Conservation (phyloP, 1,140 invertebrate genomes). For the Dendroctonus ponderosae region DNA sequence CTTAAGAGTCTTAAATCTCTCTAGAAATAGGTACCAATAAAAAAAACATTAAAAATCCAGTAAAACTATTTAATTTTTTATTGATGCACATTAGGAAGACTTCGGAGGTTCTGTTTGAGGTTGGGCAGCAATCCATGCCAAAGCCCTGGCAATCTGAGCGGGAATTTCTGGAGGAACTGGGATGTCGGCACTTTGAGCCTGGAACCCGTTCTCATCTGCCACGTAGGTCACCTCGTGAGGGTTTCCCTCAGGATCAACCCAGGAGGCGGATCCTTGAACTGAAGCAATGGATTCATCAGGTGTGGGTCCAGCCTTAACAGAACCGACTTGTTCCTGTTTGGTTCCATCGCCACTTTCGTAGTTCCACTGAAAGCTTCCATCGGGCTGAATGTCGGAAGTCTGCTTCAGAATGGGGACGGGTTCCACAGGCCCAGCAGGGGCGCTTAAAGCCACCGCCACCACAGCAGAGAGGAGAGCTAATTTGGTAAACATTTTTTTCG, state of each 20-base stretch:
- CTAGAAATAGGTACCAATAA: too few species aligned
- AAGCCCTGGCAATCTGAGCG: conserved; percentile 51
- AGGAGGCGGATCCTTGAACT: conserved; percentile 66
- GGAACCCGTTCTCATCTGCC: conserved; percentile 64
- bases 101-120: conserved; percentile 42
- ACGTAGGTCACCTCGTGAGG: conserved; percentile 54
- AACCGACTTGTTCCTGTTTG: conserved; percentile 4
- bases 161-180: conserved; percentile 61
- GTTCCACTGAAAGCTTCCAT: conserved; percentile 9
- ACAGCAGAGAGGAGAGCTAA: neutral
- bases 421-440: neutral
- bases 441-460: conserved; percentile 4
- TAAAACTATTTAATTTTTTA: too few species aligned
- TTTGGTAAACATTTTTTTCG: conserved; percentile 16
- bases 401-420: conserved; percentile 8
- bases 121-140: conserved; percentile 55
- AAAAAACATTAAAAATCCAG: too few species aligned
- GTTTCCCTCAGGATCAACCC: conserved; percentile 75
- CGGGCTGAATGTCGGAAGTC: neutral
- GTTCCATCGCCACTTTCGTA: conserved; percentile 5
- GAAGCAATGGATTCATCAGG: conserved; percentile 52
- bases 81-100: neutral
- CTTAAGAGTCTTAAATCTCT: too few species aligned
- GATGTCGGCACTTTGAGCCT: conserved; percentile 57
- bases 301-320: conserved; percentile 43